Percentiles rank a stretch among this genome's conserved stretches.
These are phyloP conservation scores for Trichechus manatus DNA, from an alignment of 2,113 vertebrate genomes.

Conservation along the genomic window DNA sequence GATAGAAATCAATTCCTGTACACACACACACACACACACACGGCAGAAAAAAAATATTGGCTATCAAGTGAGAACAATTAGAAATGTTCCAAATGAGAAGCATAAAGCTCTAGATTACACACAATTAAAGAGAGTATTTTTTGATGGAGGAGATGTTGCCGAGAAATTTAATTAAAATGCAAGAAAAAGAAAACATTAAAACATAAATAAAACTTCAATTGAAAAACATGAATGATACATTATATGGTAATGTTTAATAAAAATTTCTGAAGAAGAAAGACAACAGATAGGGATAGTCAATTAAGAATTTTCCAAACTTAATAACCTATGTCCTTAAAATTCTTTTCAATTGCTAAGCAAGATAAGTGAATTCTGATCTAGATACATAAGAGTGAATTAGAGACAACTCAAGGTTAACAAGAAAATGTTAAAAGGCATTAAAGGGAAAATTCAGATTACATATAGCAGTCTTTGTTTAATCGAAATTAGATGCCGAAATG, in stretches of 20 bases:
- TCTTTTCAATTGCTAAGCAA: not conserved
- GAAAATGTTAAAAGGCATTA: not conserved
- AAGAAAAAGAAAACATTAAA: not conserved
- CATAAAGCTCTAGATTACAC: not conserved
- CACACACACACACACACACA: not conserved
- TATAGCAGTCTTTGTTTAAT: not conserved
- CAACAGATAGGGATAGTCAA: not conserved
- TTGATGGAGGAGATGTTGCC: not conserved
- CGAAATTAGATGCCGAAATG: not conserved
- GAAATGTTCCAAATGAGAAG: not conserved
- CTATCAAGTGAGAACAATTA: not conserved
- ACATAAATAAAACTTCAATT: not conserved
- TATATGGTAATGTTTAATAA: not conserved
- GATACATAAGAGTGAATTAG: not conserved
- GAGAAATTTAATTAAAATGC: not conserved
- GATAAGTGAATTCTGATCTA: not conserved
- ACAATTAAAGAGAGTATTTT: not conserved
- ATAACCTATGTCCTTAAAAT: not conserved
- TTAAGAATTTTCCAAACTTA: not conserved
- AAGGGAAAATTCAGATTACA: not conserved
- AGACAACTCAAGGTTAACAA: not conserved
- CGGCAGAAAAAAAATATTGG: not conserved
- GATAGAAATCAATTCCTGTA: not conserved
- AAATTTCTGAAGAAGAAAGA: not conserved
- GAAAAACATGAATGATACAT: not conserved